Conservation (phyloP, 30 jellyfish, hydroid and myxozoan species). For the Turritopsis rubra region DNA sequence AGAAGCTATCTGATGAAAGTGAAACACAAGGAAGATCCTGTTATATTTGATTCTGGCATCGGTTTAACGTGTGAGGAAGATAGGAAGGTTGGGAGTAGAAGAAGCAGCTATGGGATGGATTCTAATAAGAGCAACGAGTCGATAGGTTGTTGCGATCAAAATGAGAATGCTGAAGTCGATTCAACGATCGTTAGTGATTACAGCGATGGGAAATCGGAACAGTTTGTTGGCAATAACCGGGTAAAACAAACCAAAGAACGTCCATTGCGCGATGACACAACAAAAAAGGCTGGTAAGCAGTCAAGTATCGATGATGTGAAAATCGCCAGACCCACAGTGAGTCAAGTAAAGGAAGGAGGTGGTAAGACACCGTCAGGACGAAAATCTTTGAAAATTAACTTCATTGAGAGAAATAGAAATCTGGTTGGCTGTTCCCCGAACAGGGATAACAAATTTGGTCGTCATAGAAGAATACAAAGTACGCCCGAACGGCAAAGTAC, state of each 20-base stretch:
- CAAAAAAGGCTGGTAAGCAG: not conserved
- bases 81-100: not conserved
- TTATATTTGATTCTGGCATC: slow-evolving; percentile 15
- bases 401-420: slow-evolving; percentile 28
- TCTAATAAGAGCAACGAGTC: not conserved
- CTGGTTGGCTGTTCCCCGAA: not conserved
- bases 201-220: not conserved
- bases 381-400: slow-evolving; percentile 18
- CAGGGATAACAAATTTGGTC: not conserved
- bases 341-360: not conserved
- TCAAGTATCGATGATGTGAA: not conserved
- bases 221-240: not conserved
- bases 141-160: not conserved
- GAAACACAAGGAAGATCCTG: slow-evolving; percentile 24
- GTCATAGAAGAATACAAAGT: not conserved
- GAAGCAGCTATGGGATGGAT: slow-evolving; percentile 1
- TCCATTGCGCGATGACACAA: not conserved
- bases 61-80: not conserved
- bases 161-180: not conserved
- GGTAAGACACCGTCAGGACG: not conserved
- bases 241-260: not conserved
- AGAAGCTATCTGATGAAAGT: slow-evolving; percentile 19
- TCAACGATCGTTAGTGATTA: not conserved
- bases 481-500: not conserved
- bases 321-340: not conserved